Base-by-base conservation (phyloP, 2,888 invertebrate genomes). In the Didymodactylos carnosus region DNA sequence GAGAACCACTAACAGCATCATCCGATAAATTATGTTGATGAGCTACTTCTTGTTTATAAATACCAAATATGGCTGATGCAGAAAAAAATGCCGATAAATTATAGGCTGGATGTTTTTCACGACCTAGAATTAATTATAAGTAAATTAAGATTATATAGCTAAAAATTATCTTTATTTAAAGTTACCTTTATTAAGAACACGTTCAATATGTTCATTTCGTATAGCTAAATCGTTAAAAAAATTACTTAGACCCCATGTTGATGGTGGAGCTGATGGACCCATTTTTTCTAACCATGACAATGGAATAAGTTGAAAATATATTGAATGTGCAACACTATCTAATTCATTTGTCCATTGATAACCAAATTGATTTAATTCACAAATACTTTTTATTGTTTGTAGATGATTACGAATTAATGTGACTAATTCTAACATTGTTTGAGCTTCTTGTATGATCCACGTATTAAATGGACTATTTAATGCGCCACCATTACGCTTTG, bases 41-140 rank as follows among this genome's bases (percentile, higher is more conserved):
- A 69, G 80, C 79, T 53, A 78, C 78, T 70, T 83, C 83, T 75
- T 82, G 82, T 73, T 82, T 82, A 51, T 82, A 78, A 16, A 83
- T 76, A 4, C 82, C 80, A 39, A 83, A 77, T 39, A 83, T 78
- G 19, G 79, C 80, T 70, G 80, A 78, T 4, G 83, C 82, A 75
- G 81, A 80, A 77, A 81, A 80, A 79, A 83, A 83, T 2, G 82
- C 82, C 39, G 83, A 82, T 49, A 83, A 76, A 80, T 82, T 82
- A 76, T 82, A 83, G 3, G 81, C 80, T 14, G 83, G 83, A 80
- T 82, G 82, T 78, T 81, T 82, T 73, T 82, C 82, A 49, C 82
- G 78, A 49, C 82, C 82, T 82, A 82, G 77, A 16, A 25, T 11
- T 23, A 35, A 43, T 19, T 16, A 41, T 19, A 1, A n/a, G 6